Percentiles rank a stretch among this genome's conserved stretches.
These are phyloP conservation scores for Gallinago stenura DNA, from an alignment of 2,797 vertebrate genomes.

Conservation along the genomic window DNA sequence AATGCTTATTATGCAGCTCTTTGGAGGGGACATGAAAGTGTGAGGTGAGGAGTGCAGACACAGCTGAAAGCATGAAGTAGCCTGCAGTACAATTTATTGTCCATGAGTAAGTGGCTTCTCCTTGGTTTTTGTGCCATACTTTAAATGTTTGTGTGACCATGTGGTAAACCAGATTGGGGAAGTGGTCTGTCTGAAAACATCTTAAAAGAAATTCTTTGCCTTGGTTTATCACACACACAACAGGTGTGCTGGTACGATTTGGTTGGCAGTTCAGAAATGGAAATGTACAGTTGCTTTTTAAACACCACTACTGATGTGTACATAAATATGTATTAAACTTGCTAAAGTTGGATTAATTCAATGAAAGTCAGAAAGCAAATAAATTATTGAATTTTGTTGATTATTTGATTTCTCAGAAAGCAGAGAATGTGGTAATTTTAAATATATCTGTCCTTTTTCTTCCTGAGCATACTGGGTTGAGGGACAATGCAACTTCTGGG, in stretches of 20 bases:
- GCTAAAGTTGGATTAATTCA: background rate
- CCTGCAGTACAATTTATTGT: background rate
- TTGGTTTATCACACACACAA: background rate
- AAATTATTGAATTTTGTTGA: background rate
- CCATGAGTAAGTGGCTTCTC: background rate
- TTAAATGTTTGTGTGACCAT: background rate
- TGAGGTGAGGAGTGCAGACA: background rate
- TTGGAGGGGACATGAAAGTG: background rate
- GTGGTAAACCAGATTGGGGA: background rate
- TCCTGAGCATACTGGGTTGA: background rate
- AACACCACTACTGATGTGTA: background rate
- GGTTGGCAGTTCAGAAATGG: background rate
- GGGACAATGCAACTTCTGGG: background rate
- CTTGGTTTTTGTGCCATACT: background rate
- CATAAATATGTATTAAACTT: background rate
- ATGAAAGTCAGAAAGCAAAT: background rate
- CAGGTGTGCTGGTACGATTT: background rate
- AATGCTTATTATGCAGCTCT: background rate
- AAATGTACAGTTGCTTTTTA: background rate
- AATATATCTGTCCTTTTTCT: background rate
- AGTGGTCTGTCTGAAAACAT: background rate
- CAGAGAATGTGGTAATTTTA: background rate
- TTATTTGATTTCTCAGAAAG: background rate
- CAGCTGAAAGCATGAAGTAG: background rate
- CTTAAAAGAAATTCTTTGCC: background rate